A percentile compares a stretch with the other conserved stretches of the same genome.
Evolutionary conservation across 2,888 invertebrate genomes (phyloP).

Genomic region (Rhaphigaster nebulosa): DNA sequence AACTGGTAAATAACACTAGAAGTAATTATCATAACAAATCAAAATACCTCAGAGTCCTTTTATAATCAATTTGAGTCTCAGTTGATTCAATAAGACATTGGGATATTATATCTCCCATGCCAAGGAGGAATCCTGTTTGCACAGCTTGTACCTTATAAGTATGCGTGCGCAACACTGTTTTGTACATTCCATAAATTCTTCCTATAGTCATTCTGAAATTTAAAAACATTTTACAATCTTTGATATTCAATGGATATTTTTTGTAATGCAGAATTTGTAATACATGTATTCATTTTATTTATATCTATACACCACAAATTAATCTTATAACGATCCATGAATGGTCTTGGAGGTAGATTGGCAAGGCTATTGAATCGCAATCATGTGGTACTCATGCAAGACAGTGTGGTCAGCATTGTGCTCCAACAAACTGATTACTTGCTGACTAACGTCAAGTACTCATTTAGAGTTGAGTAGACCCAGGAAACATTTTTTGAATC

Average conservation of each 20-base stretch:
- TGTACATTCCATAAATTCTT: slow-evolving; percentile 34
- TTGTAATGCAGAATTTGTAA: not conserved
- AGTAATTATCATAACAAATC: not conserved
- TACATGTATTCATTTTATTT: not conserved
- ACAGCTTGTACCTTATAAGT: slow-evolving; percentile 34
- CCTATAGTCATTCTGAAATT: slow-evolving; percentile 45
- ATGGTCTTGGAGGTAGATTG: not conserved
- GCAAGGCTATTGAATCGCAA: not conserved
- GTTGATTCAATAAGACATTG: not conserved
- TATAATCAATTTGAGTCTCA: not conserved
- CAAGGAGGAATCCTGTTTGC: slow-evolving; percentile 46
- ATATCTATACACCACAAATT: not conserved
- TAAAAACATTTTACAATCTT: slow-evolving; percentile 5
- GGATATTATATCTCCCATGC: slow-evolving; percentile 34
- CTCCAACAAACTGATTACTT: not conserved
- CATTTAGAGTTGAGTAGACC: not conserved
- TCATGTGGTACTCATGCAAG: not conserved
- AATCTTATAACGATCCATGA: not conserved
- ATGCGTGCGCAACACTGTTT: not conserved
- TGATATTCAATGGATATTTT: not conserved
- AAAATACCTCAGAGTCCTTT: slow-evolving; percentile 42
- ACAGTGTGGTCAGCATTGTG: not conserved
- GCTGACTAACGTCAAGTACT: not conserved
- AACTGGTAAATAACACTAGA: not conserved
- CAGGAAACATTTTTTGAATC: not conserved